phyloP scores from a whole-genome alignment of 2,797 vertebrate genomes.

The Danio tinwini region DNA sequence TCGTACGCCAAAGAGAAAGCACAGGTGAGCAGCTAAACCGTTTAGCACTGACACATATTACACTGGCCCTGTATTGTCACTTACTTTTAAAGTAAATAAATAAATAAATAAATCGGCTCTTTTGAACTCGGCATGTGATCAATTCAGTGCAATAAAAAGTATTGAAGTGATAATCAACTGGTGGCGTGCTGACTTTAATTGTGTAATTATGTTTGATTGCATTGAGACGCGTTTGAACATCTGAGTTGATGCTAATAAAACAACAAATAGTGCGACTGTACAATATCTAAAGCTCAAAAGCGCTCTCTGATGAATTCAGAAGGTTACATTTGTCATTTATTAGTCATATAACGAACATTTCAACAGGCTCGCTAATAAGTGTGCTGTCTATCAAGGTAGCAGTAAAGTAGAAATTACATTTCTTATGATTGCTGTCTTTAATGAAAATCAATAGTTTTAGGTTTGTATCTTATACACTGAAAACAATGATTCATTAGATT shows the following conservation, averaged over 20 bases:
- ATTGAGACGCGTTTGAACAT: slow-evolving; percentile 2
- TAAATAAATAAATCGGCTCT: not conserved
- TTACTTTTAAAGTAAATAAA: too few relatives aligned
- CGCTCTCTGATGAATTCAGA: not conserved
- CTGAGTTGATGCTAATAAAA: not conserved
- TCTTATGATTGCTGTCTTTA: not conserved
- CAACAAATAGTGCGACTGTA: slow-evolving; percentile 22
- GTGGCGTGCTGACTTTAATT: slow-evolving; percentile 15
- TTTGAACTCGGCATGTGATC: not conserved
- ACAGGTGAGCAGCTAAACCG: slow-evolving; percentile 33
- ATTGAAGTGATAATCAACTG: not conserved
- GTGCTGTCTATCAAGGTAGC: slow-evolving; percentile 1
- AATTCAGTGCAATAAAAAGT: not conserved
- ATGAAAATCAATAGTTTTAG: not conserved
- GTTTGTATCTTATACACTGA: not conserved
- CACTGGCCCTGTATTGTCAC: slow-evolving; percentile 7
- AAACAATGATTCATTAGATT: too few relatives aligned
- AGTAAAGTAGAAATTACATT: slow-evolving; percentile 9
- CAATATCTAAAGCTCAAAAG: not conserved
- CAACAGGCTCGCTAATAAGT: slow-evolving; percentile 5
- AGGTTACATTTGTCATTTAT: not conserved
- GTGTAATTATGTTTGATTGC: slow-evolving; percentile 36
- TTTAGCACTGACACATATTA: slow-evolving; percentile 4
- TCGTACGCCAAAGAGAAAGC: slow-evolving; percentile 67
- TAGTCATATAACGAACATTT: slow-evolving; percentile 13